These are phyloP conservation scores for Anadara kagoshimensis DNA, from an alignment of 1,140 invertebrate genomes.

Conservation along the genomic window DNA sequence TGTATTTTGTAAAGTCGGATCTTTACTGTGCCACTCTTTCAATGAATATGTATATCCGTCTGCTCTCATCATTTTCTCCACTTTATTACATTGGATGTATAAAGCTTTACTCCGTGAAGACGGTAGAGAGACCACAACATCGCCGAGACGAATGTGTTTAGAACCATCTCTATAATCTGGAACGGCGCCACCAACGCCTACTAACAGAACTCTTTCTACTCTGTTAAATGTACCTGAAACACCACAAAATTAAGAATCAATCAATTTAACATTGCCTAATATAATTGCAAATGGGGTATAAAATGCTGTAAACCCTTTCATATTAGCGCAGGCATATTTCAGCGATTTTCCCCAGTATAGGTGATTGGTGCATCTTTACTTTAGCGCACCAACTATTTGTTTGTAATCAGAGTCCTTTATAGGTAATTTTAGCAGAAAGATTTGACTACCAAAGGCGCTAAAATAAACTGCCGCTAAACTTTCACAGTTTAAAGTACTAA, in stretches of 20 bases:
- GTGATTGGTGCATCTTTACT: too few relatives aligned
- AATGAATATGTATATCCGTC: slow-evolving; percentile 51
- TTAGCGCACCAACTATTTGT: too few relatives aligned
- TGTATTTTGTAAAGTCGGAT: slow-evolving; percentile 50
- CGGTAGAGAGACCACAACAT: slow-evolving; percentile 90
- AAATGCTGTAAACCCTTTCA: not conserved
- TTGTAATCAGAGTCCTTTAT: too few relatives aligned
- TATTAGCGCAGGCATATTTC: too few relatives aligned
- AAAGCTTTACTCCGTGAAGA: slow-evolving; percentile 50
- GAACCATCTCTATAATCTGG: slow-evolving; percentile 96
- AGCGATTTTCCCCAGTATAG: too few relatives aligned
- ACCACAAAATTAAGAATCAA: not conserved
- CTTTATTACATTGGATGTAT: slow-evolving; percentile 69
- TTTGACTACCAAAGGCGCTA: too few relatives aligned
- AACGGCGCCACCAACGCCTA: slow-evolving; percentile 97
- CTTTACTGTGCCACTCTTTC: slow-evolving; percentile 44
- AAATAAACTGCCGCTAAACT: too few relatives aligned
- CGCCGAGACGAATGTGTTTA: slow-evolving; percentile 93
- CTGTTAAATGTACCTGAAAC: slow-evolving; percentile 62
- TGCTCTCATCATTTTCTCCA: slow-evolving; percentile 39
- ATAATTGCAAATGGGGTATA: not conserved
- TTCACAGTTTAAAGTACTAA: too few relatives aligned
- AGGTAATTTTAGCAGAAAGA: too few relatives aligned
- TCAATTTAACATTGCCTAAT: not conserved
- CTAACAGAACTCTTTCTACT: slow-evolving; percentile 89